A percentile compares a stretch with the other conserved stretches of the same genome.
Evolutionary conservation across 37 sponge, comb jelly and placozoan species (phyloP).

Genomic region (Tethya wilhelma): DNA sequence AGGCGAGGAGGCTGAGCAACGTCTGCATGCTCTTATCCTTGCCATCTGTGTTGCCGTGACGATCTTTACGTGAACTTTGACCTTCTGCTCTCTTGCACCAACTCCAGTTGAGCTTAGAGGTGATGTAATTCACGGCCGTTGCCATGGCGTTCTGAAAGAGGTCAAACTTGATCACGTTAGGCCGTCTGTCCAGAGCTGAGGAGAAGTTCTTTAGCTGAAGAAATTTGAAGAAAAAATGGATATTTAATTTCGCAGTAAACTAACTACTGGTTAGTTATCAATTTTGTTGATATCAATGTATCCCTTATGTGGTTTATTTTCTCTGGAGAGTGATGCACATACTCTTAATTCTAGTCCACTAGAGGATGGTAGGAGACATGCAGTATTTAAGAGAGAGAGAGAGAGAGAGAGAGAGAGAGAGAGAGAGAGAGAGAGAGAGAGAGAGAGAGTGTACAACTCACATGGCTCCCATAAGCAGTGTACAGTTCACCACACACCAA

Average conservation of each 20-base stretch:
- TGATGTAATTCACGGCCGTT: neutral
- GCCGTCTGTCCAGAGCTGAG: neutral
- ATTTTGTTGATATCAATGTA: no score
- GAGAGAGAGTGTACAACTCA: neutral
- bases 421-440: no score
- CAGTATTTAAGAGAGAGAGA: no score
- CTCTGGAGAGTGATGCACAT: no score
- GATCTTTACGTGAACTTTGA: neutral
- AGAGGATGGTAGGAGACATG: no score
- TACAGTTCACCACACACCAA: neutral
- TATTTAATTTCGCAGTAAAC: no score
- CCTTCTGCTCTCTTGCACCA: neutral
- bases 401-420: no score
- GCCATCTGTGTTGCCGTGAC: neutral
- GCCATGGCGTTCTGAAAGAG: constrained; percentile 28
- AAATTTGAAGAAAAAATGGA: no score
- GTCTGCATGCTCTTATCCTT: constrained; percentile 3
- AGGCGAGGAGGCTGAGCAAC: constrained; percentile 2
- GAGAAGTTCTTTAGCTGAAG: no score
- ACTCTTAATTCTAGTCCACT: neutral
- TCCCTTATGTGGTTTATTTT: no score
- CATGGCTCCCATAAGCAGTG: neutral
- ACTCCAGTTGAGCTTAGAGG: constrained; percentile 14
- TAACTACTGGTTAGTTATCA: no score
- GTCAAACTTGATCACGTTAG: neutral